These are phyloP conservation scores for Mormyrus lacerda DNA, from an alignment of 2,113 vertebrate species.

Conservation along the genomic window DNA sequence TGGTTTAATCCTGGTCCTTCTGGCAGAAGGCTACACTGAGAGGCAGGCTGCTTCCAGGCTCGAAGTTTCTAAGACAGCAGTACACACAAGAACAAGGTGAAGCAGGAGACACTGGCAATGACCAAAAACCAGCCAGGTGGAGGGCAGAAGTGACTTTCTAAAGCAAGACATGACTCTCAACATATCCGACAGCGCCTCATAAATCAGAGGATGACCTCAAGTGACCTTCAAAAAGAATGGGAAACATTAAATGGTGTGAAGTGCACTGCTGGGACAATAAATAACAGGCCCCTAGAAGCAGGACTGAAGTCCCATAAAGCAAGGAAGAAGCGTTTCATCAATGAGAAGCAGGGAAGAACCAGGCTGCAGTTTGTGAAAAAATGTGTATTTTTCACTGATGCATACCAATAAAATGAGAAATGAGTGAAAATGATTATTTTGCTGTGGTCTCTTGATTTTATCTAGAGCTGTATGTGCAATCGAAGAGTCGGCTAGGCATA, in stretches of 20 bases:
- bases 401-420: not conserved
- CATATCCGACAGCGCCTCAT: not conserved
- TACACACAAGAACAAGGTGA: not conserved
- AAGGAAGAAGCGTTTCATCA: not conserved
- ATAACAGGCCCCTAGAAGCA: not conserved
- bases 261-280: not conserved
- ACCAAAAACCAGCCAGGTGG: not conserved
- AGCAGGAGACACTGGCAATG: not conserved
- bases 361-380: too few species aligned
- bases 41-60: not conserved
- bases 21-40: not conserved
- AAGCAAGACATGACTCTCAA: not conserved
- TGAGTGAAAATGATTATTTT: not conserved
- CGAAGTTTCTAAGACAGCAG: not conserved
- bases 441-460: not conserved
- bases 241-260: not conserved
- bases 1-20: not conserved
- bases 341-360: not conserved
- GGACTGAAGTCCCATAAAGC: not conserved
- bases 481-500: not conserved
- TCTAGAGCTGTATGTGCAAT: not conserved
- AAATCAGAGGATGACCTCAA: not conserved
- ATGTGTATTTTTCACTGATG: too few species aligned
- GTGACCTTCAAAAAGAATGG: not conserved
- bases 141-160: not conserved